phyloP scores from a whole-genome alignment of 92 coral and sea anemone species.

The Chrysogorgia sp. region DNA sequence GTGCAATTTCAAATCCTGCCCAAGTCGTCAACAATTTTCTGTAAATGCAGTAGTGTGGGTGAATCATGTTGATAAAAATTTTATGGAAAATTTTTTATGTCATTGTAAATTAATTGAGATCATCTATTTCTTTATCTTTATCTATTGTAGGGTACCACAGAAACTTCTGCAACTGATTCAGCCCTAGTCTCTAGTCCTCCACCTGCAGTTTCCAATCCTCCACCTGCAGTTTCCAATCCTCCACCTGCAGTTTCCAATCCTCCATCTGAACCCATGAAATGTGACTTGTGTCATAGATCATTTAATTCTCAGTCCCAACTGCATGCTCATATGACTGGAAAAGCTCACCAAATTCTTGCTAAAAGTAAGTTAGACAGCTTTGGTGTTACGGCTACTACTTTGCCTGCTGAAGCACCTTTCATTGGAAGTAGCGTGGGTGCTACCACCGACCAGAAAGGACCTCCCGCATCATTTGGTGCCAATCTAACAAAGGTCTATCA shows the following conservation, averaged over 20 bases:
- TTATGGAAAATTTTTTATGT: background rate
- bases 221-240: background rate
- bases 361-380: slow-evolving; percentile 31
- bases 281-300: slow-evolving; percentile 68
- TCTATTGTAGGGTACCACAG: background rate
- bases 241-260: background rate
- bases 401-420: background rate
- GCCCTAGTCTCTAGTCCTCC: background rate
- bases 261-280: slow-evolving; percentile 23
- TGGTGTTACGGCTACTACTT: background rate
- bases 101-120: background rate
- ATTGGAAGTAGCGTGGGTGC: background rate
- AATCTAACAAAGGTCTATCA: slow-evolving; percentile 58
- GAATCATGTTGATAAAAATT: background rate
- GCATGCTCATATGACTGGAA: slow-evolving; percentile 73
- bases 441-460: background rate
- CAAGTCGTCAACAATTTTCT: no score
- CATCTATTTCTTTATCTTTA: background rate
- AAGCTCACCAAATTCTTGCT: slow-evolving; percentile 56
- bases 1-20: no score
- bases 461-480: slow-evolving; percentile 14
- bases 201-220: background rate
- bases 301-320: slow-evolving; percentile 82
- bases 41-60: no score
- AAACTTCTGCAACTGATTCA: no score